Evolutionary conservation across 2,113 vertebrate genomes (phyloP).

Genomic region (Solea solea): DNA sequence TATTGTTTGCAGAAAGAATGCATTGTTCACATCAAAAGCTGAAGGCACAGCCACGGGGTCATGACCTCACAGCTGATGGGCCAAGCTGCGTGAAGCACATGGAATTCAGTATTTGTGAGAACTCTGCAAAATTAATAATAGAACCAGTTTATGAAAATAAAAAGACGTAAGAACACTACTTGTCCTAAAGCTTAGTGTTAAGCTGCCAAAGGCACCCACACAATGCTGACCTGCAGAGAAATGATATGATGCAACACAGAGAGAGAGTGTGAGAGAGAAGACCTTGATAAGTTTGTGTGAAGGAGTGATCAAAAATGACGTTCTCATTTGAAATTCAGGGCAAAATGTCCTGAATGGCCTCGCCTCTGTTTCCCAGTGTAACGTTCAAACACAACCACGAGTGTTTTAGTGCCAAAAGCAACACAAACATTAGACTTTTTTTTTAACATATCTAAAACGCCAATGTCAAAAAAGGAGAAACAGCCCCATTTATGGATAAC

Average conservation of each 20-base stretch:
- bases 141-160: slow-evolving; percentile 52
- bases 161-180: slow-evolving; percentile 37
- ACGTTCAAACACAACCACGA: slow-evolving; percentile 16
- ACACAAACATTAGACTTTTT: slow-evolving; percentile 16
- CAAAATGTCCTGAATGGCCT: slow-evolving; percentile 23
- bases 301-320: slow-evolving; percentile 25
- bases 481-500: not conserved
- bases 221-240: slow-evolving; percentile 21
- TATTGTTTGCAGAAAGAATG: slow-evolving; percentile 79
- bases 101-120: slow-evolving; percentile 51
- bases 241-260: slow-evolving; percentile 52
- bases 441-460: slow-evolving; percentile 1
- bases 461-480: slow-evolving; percentile 6
- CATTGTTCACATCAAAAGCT: slow-evolving; percentile 78
- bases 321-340: not conserved
- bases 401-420: slow-evolving; percentile 20
- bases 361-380: not conserved
- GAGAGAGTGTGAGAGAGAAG: slow-evolving; percentile 32
- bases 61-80: slow-evolving; percentile 60
- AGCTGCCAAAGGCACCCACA: slow-evolving; percentile 30
- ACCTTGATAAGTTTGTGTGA: slow-evolving; percentile 27
- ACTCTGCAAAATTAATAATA: slow-evolving; percentile 69
- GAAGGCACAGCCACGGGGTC: slow-evolving; percentile 60
- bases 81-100: slow-evolving; percentile 50
- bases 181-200: slow-evolving; percentile 54